These are phyloP conservation scores for Cheilosia urbana DNA, from an alignment of 2,888 invertebrate species.

Conservation along the genomic window DNA sequence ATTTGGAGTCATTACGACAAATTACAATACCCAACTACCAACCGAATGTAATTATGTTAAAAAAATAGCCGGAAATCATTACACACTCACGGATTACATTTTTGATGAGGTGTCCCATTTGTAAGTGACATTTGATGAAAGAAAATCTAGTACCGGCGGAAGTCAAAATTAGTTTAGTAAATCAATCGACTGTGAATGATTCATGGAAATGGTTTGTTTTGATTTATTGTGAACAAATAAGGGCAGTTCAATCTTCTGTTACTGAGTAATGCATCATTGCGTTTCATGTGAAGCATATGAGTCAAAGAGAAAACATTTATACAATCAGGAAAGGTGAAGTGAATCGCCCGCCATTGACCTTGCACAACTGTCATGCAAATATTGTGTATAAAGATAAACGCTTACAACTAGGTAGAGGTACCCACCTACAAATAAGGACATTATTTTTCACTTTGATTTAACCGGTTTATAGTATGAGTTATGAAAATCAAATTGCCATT, in stretches of 20 bases:
- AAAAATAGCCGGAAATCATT: conserved; percentile 45
- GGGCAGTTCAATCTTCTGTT: conserved; percentile 4
- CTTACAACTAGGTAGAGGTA: too few species aligned
- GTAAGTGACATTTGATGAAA: conserved; percentile 16
- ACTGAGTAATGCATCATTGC: conserved; percentile 25
- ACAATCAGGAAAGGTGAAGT: background rate
- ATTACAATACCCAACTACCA: conserved; percentile 4
- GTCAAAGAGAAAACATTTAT: conserved; percentile 2
- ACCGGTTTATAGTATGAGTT: background rate
- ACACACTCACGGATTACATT: conserved; percentile 2
- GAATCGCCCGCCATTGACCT: conserved; percentile 13
- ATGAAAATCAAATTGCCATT: conserved; percentile 29
- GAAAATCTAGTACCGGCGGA: background rate
- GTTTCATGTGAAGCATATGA: background rate
- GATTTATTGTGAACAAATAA: background rate
- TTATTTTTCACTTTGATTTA: conserved; percentile 4
- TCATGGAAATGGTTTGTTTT: background rate
- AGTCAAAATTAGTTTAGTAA: background rate
- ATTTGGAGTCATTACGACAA: conserved; percentile 9
- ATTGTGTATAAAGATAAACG: background rate
- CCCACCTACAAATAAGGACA: background rate
- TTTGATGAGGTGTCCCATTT: conserved; percentile 2
- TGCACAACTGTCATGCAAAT: conserved; percentile 25
- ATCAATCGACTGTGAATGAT: conserved; percentile 10
- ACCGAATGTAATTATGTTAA: conserved; percentile 17